Evolutionary conservation across 1,140 invertebrate genomes (phyloP), one percentile per base, ranked within the genome.

Genomic region (Drosophila pallidifrons): DNA sequence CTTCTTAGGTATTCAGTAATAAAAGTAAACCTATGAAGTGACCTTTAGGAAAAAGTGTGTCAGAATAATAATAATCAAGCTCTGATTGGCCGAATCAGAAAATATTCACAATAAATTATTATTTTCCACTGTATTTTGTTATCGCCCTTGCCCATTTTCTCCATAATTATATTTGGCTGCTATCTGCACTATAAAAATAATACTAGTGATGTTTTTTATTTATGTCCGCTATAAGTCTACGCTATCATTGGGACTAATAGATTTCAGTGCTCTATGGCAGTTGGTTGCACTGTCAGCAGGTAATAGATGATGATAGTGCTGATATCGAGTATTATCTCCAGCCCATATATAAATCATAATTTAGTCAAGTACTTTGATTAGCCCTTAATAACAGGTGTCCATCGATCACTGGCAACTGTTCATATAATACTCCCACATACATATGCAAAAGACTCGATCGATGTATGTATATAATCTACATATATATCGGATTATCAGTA

Each of bases 341-440:
- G 30, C 16, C 57, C 41, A 38, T 45, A 67, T 54, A 81, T 46
- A 86, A 86, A 81, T 85, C 81, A 82, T 70, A 66, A 68, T 65
- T 72, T 20, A 86, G 82, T 81, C 70, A 46, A 81, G 64, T 60
- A 43, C 75, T 67, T 69, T 85, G 82, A 85, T 85, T 85, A 71
- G 59, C 28, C 25, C 8, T 43, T 28, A 45, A 78, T 49, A 81
- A 69, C 75, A 81, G 66, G 70, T 81, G 78, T 81, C 25, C 32
- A 13, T 43, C 60, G 41, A 57, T 38, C 13, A 46, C 47, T 7
- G 7, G 35, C 46, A 64, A 64, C 32, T 49, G 54, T 35, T n/a
- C 20, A 13, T 51, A 51, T 10, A 52, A 52, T 13, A 59, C 20
- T 32, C 35, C 2, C 6, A 38, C 8, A 15, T 70, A 64, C 55